These are phyloP conservation scores for Trichosurus vulpecula DNA, from an alignment of 2,797 vertebrate species.

Conservation along the genomic window DNA sequence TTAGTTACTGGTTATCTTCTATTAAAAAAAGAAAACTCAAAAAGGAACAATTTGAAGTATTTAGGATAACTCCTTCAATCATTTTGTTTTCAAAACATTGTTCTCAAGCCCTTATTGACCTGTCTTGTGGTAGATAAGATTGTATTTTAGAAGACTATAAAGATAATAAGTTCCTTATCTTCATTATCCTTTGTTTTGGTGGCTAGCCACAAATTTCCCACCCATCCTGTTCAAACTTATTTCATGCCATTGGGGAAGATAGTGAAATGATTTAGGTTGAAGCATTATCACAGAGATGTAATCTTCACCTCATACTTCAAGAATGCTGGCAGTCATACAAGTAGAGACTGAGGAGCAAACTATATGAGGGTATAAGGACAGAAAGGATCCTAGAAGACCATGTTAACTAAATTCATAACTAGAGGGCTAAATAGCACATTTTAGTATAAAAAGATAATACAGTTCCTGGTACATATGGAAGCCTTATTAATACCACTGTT, in stretches of 20 bases:
- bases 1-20: conserved; percentile 6
- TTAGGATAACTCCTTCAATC: neutral
- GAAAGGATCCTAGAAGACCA: conserved; percentile 1
- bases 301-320: neutral
- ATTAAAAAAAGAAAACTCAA: neutral
- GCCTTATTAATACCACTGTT: neutral
- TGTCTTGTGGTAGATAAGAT: conserved; percentile 36
- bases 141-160: conserved; percentile 10
- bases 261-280: neutral
- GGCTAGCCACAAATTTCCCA: conserved; percentile 3
- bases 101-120: neutral
- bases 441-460: conserved; percentile 7
- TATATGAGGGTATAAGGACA: neutral
- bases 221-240: neutral
- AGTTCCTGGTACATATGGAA: neutral
- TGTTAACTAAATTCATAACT: conserved; percentile 43
- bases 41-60: neutral
- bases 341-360: conserved; percentile 32
- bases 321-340: neutral
- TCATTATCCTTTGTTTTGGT: neutral
- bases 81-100: conserved; percentile 36
- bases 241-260: neutral
- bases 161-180: conserved; percentile 32
- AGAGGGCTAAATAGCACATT: conserved; percentile 54
- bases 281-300: neutral